Evolutionary conservation across 2,797 vertebrate species (phyloP).

Genomic region (Parauchenoglanis punctatus): DNA sequence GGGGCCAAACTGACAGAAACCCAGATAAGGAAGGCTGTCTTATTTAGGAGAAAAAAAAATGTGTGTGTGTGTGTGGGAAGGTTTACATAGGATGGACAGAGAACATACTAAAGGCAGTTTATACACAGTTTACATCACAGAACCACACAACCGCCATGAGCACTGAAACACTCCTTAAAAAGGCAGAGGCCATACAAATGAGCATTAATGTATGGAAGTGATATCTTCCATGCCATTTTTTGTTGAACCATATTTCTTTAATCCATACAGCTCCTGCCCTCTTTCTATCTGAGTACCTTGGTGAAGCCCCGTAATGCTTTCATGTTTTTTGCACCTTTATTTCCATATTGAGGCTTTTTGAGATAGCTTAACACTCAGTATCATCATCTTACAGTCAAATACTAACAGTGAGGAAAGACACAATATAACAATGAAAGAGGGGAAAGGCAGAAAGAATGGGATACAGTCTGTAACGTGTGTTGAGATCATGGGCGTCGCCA

Average conservation of each 20-base stretch:
- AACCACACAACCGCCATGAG: conserved; percentile 6
- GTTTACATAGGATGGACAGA: conserved; percentile 41
- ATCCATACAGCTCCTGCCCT: background rate
- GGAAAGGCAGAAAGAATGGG: background rate
- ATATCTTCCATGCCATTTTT: background rate
- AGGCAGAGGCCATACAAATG: conserved; percentile 28
- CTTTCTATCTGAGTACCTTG: background rate
- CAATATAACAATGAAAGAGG: background rate
- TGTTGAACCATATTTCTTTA: background rate
- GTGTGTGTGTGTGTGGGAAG: conserved; percentile 18
- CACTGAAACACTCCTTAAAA: conserved; percentile 45
- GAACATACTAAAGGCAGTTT: conserved; percentile 10
- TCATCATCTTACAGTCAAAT: background rate
- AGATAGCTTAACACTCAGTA: background rate
- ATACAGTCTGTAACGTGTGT: background rate
- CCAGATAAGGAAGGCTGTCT: conserved; percentile 79
- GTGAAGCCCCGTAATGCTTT: conserved; percentile 2
- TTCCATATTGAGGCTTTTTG: background rate
- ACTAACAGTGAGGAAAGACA: background rate
- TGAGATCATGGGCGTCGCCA: background rate
- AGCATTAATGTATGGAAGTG: background rate
- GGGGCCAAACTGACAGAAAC: conserved; percentile 79
- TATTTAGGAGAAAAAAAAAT: conserved; percentile 76
- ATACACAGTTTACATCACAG: conserved; percentile 14
- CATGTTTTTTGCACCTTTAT: background rate